phyloP scores from a whole-genome alignment of 2,113 vertebrate genomes.

The Illadopsis cleaveri region DNA sequence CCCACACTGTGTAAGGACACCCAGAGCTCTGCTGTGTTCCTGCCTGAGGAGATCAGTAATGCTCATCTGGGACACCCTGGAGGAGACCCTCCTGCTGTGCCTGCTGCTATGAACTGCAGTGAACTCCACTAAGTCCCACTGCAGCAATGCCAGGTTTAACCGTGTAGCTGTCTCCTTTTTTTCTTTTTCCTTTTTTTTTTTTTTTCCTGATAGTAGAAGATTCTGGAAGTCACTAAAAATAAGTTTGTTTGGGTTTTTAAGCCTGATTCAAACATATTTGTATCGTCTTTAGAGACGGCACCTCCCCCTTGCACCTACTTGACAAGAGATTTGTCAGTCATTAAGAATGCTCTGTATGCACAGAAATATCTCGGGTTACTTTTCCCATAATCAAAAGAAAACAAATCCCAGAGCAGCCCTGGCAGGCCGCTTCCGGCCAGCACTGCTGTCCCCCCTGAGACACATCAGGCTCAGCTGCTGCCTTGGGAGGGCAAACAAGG shows the following conservation, averaged over 20 bases:
- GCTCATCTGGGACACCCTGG: rapidly evolving
- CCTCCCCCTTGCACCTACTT: neutral
- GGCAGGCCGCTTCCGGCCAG: slow-evolving; percentile 23
- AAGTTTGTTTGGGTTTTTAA: slow-evolving; percentile 32
- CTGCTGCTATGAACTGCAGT: neutral
- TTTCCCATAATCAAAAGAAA: slow-evolving; percentile 68
- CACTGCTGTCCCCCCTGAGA: neutral
- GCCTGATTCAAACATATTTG: slow-evolving; percentile 8
- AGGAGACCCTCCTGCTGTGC: rapidly evolving
- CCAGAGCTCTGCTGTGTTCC: rapidly evolving
- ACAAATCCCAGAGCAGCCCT: slow-evolving; percentile 57
- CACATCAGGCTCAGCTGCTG: neutral
- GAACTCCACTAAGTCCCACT: neutral
- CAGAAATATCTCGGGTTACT: slow-evolving; percentile 53
- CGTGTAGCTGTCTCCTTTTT: neutral
- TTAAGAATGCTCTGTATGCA: slow-evolving; percentile 44
- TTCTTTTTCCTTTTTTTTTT: neutral
- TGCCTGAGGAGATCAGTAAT: neutral
- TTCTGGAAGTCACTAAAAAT: slow-evolving; percentile 50
- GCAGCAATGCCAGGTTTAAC: neutral
- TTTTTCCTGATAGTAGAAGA: neutral
- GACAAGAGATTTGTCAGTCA: slow-evolving; percentile 47
- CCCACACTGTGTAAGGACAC: rapidly evolving
- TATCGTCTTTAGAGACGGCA: neutral
- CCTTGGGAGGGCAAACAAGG: neutral